Base-by-base conservation (phyloP, 2,888 invertebrate genomes). In the Acleris sparsana region DNA sequence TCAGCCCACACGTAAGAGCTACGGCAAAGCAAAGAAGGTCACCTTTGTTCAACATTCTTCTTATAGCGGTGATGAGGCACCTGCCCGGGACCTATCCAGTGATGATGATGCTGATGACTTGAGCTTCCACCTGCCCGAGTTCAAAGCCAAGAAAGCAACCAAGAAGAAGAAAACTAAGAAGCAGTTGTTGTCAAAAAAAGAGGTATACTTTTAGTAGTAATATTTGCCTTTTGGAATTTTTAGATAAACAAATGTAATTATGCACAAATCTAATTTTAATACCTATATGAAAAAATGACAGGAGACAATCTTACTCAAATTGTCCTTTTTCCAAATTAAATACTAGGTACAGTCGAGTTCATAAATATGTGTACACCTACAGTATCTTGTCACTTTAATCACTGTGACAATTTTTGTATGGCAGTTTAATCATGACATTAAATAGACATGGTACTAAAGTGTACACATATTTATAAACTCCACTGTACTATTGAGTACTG, bases 1-100 rank as follows among this genome's bases (percentile, higher is more conserved):
- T 11, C 84, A 92, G 92, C 84, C 83, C 29, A 73, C 75, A 3
- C 81, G 89, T 44, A 92, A 89, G 72, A 92, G 92, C 69, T 92
- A 92, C 65, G 84, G 86, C 1, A 92, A 91, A 75, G 70, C 83
- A 1, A 91, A 89, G 70, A 92, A 87, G 67, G 89, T 91, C 4
- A 75, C 85, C 64, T 89, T 90, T 78, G 74, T 70, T 0, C 81
- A 85, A 48, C 71, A 63, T 22, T 80, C 85, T 3, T 81, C 83
- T 0, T 80, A 81, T 58, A 81, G 80, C 71, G 84, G 65, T 69
- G 75, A 70, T 5, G 58, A 53, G 20, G 65, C 52, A 6, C 58
- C 48, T 3, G 57, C 39, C 3, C 61, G 62, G 69, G 70, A 4
- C 63, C 70, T 33, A 73, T 84, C 81, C 0, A 83, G 82, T 72